Conservation (phyloP, 2,888 invertebrate genomes). For the Drosophila ezoana region DNA sequence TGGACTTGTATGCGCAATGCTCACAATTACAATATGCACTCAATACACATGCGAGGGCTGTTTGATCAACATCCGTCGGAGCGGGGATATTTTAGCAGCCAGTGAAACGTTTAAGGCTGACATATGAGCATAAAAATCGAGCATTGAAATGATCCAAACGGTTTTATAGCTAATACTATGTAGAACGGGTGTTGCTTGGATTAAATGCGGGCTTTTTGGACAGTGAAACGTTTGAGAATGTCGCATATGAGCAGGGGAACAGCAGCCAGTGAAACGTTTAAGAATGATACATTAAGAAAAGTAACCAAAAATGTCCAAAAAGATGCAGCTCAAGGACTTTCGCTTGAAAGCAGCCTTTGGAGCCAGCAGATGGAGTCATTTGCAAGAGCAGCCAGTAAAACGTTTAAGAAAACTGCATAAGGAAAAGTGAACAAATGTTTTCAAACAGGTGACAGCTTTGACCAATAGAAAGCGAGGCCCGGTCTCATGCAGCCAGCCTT, state of each 20-base stretch:
- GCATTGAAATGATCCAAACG: too few relatives aligned
- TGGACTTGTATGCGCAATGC: constrained; percentile 31
- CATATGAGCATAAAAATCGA: too few relatives aligned
- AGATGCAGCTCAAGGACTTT: too few relatives aligned
- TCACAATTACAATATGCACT: constrained; percentile 20
- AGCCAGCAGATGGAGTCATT: too few relatives aligned
- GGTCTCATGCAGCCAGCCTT: too few relatives aligned
- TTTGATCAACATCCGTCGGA: too few relatives aligned
- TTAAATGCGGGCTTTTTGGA: too few relatives aligned
- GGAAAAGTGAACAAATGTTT: background rate
- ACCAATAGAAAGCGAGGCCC: too few relatives aligned
- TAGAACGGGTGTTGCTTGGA: too few relatives aligned
- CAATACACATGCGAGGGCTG: constrained; percentile 16
- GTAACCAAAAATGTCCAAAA: background rate
- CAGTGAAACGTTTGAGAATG: background rate
- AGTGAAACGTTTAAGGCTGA: constrained; percentile 1
- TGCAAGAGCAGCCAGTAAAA: background rate
- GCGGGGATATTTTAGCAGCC: background rate
- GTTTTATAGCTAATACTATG: too few relatives aligned
- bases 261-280: background rate
- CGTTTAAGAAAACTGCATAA: background rate
- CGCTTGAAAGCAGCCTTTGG: too few relatives aligned
- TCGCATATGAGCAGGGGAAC: background rate
- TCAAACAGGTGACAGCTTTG: too few relatives aligned
- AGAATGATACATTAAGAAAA: background rate